Conservation (phyloP, 2,797 vertebrate species). For the Acrossocheilus wenchowensis region DNA sequence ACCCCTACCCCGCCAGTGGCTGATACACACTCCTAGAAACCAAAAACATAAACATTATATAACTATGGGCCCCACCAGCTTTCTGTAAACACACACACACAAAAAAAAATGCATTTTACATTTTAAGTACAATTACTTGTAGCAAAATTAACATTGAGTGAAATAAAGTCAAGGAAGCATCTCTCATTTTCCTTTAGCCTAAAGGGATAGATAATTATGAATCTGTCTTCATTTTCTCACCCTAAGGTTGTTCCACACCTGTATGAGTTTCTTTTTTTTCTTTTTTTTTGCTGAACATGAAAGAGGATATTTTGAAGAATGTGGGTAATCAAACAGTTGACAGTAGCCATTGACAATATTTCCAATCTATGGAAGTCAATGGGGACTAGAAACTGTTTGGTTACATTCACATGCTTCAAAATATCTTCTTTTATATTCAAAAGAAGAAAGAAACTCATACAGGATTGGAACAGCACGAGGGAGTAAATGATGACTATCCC, state of each 20-base stretch:
- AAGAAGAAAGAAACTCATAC: not conserved
- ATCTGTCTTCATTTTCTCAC: not conserved
- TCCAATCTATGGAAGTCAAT: not conserved
- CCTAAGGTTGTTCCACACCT: not conserved
- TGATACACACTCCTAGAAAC: slow-evolving; percentile 89
- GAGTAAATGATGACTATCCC: not conserved
- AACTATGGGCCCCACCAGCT: slow-evolving; percentile 10
- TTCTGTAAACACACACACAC: not conserved
- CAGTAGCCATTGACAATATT: not conserved
- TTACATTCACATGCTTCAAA: not conserved
- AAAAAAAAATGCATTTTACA: not conserved
- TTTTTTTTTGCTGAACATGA: not conserved
- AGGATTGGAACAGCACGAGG: not conserved
- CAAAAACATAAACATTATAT: slow-evolving; percentile 20
- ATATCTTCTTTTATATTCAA: not conserved
- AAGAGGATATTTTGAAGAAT: not conserved
- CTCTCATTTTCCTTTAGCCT: not conserved
- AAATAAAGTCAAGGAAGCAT: not conserved
- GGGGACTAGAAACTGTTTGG: not conserved
- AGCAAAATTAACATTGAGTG: not conserved
- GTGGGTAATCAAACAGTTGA: not conserved
- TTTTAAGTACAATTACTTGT: not conserved
- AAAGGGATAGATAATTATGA: not conserved
- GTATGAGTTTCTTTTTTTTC: not conserved
- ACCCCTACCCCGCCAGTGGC: slow-evolving; percentile 80